Percentiles rank a stretch among this genome's conserved stretches.
These are phyloP conservation scores for Zosterops japonicus DNA, from an alignment of 2,113 vertebrate species.

Conservation along the genomic window DNA sequence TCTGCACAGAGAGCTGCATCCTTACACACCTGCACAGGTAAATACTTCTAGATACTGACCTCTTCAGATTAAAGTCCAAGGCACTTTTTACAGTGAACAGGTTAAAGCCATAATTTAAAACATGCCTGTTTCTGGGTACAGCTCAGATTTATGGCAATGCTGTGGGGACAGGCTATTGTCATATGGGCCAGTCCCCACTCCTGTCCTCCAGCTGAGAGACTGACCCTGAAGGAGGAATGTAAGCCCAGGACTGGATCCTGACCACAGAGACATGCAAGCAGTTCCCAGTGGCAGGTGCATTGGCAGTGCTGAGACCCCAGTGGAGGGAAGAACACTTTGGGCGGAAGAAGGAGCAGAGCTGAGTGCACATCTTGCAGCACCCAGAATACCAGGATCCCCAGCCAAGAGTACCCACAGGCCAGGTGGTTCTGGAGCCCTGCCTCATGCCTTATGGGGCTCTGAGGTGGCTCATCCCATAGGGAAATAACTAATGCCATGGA, in stretches of 20 bases:
- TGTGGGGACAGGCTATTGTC: not conserved
- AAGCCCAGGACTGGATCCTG: not conserved
- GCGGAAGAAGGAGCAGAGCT: not conserved
- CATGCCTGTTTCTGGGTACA: constrained; percentile 78
- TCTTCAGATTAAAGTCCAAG: constrained; percentile 82
- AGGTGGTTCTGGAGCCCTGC: not conserved
- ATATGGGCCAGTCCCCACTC: not conserved
- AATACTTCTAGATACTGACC: constrained; percentile 74
- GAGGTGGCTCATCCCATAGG: not conserved
- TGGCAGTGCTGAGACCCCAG: not conserved
- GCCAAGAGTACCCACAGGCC: not conserved
- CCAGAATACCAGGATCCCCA: not conserved
- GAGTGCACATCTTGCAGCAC: not conserved
- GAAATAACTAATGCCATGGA: not conserved
- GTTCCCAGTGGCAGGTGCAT: not conserved
- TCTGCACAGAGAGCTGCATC: constrained; percentile 68
- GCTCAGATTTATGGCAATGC: constrained; percentile 18
- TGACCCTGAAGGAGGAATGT: not conserved
- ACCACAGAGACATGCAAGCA: not conserved
- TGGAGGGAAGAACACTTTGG: not conserved
- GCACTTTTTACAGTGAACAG: constrained; percentile 86
- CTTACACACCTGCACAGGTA: constrained; percentile 70
- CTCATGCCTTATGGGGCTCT: not conserved
- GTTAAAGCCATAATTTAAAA: constrained; percentile 80
- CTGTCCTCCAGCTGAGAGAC: not conserved